A percentile compares a stretch with the other conserved stretches of the same genome.
These are phyloP conservation scores for Sardinella longiceps DNA, from an alignment of 2,797 vertebrate genomes.

Conservation along the genomic window DNA sequence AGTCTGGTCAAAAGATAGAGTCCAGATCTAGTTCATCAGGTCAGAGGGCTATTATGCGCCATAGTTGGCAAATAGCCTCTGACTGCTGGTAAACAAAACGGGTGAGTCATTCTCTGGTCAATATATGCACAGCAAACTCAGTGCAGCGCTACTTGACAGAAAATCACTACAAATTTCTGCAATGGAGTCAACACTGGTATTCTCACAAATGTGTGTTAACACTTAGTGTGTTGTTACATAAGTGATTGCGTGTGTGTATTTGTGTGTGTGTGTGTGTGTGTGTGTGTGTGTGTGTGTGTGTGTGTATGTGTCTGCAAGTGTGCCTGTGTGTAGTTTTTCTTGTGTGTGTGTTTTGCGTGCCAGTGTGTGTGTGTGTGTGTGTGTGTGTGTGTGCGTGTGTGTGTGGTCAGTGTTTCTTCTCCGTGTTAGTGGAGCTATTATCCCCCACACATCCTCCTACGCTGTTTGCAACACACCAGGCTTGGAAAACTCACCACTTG, in stretches of 20 bases:
- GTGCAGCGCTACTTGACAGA: background rate
- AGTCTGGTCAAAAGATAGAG: background rate
- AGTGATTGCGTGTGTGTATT: slow-evolving; percentile 23
- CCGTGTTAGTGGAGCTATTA: slow-evolving; percentile 20
- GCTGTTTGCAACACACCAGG: slow-evolving; percentile 7
- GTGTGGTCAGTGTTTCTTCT: background rate
- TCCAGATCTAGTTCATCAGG: background rate
- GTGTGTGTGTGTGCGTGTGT: background rate
- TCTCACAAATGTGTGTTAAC: background rate
- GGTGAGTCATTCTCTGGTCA: background rate
- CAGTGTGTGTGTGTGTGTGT: background rate
- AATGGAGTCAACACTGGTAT: background rate
- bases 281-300: background rate
- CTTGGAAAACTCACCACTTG: background rate
- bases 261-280: slow-evolving; percentile 20
- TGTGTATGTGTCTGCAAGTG: slow-evolving; percentile 28
- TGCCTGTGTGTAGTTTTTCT: background rate
- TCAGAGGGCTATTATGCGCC: background rate
- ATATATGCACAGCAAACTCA: background rate
- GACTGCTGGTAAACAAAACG: background rate
- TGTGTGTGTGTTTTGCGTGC: background rate
- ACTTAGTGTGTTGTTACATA: slow-evolving; percentile 36
- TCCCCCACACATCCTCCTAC: slow-evolving; percentile 31
- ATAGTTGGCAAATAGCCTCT: background rate
- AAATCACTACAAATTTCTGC: background rate